Evolutionary conservation across 2,888 invertebrate species (phyloP).

Genomic region (Deilephila porcellus): DNA sequence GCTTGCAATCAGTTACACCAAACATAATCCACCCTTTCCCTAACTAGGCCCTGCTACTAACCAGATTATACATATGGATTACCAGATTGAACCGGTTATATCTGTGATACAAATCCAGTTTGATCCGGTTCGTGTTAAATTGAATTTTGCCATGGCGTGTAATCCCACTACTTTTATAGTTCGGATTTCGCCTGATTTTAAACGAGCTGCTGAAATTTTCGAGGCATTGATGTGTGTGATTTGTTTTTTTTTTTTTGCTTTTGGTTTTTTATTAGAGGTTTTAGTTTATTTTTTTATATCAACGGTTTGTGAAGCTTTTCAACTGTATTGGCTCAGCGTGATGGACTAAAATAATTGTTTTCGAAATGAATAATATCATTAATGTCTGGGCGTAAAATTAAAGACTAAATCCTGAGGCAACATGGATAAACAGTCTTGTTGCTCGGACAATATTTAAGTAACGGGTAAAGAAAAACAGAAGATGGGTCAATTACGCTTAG

Average conservation of each 20-base stretch:
- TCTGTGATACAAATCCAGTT: neutral
- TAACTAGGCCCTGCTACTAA: neutral
- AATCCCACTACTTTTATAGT: neutral
- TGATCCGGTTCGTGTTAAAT: neutral
- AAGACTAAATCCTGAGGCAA: too few species aligned
- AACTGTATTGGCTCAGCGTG: too few species aligned
- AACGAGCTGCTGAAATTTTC: constrained; percentile 2
- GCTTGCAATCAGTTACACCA: neutral
- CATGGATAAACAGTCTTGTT: too few species aligned
- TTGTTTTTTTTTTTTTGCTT: neutral
- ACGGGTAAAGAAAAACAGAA: too few species aligned
- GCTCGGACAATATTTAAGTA: too few species aligned
- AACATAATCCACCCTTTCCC: neutral
- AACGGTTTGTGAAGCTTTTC: neutral
- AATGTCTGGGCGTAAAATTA: too few species aligned
- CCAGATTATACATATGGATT: neutral
- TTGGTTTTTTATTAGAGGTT: neutral
- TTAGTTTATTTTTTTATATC: neutral
- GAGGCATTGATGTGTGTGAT: neutral
- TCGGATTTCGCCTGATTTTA: neutral
- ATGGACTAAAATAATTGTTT: too few species aligned
- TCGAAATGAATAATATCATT: too few species aligned
- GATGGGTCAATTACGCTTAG: too few species aligned
- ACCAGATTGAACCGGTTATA: constrained; percentile 10
- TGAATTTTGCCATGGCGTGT: neutral